Percentiles rank a stretch among this genome's conserved stretches.
These are phyloP conservation scores for Drosophila nigromelanica DNA, from an alignment of 1,140 invertebrate species.

Conservation along the genomic window DNA sequence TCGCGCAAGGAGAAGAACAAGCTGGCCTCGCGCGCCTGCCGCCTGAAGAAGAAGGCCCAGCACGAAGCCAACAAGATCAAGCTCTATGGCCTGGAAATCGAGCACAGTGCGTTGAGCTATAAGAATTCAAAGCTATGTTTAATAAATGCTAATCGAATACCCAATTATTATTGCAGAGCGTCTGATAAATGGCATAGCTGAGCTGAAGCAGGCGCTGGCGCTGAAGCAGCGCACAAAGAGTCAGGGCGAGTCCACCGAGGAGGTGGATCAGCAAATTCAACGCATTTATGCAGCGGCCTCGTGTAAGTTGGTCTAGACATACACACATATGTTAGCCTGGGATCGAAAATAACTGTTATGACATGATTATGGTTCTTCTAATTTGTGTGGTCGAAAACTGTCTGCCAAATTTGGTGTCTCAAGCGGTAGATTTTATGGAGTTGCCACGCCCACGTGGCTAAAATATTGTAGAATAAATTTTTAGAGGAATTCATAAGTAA, in stretches of 20 bases:
- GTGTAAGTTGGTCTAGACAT: slow-evolving; percentile 70
- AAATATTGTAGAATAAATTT: too few species aligned
- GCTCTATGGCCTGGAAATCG: slow-evolving; percentile 95
- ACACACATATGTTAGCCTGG: neutral
- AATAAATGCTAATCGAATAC: slow-evolving; percentile 12
- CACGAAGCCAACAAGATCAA: slow-evolving; percentile 98
- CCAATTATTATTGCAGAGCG: slow-evolving; percentile 84
- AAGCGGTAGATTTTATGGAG: too few species aligned
- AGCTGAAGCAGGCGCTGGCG: slow-evolving; percentile 87
- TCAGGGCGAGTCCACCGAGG: slow-evolving; percentile 85
- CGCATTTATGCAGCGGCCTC: slow-evolving; percentile 87
- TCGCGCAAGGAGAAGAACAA: slow-evolving; percentile 99
- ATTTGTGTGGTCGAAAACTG: too few species aligned
- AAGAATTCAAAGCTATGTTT: neutral
- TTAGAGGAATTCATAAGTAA: too few species aligned
- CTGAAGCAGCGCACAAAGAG: slow-evolving; percentile 86
- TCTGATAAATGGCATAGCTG: slow-evolving; percentile 88
- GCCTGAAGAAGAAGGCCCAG: slow-evolving; percentile 97
- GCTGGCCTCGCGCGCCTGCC: slow-evolving; percentile 96
- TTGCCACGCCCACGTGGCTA: too few species aligned
- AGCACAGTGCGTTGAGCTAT: slow-evolving; percentile 91
- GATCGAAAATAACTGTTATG: too few species aligned
- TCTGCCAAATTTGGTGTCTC: too few species aligned
- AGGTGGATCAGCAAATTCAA: slow-evolving; percentile 88
- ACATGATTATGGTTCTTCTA: too few species aligned